Evolutionary conservation across 2,888 invertebrate genomes (phyloP).

Genomic region (Mystacides longicornis): DNA sequence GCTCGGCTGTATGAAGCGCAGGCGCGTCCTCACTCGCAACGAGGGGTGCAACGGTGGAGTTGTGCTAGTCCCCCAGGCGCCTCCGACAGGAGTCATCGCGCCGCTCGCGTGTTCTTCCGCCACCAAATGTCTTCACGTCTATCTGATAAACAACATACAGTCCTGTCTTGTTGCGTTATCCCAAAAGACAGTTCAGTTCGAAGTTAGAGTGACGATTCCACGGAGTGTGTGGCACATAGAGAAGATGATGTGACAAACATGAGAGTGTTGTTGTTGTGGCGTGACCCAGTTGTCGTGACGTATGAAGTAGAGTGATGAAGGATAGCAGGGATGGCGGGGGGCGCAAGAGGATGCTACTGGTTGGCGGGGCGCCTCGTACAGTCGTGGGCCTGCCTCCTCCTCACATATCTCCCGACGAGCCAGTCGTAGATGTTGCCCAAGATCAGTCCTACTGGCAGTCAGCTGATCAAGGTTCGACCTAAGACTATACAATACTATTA

Average conservation of each 20-base stretch:
- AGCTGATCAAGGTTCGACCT: conserved; percentile 1
- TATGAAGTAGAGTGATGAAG: conserved; percentile 25
- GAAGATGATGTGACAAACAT: too few species aligned
- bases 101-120: too few species aligned
- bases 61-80: conserved; percentile 6
- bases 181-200: too few species aligned
- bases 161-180: too few species aligned
- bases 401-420: conserved; percentile 44
- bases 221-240: too few species aligned
- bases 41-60: neutral
- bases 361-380: conserved; percentile 46
- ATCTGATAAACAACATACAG: too few species aligned
- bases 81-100: neutral
- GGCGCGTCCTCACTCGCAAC: neutral
- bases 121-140: too few species aligned
- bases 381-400: conserved; percentile 47
- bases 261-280: too few species aligned
- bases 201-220: too few species aligned
- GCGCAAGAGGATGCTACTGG: conserved; percentile 46
- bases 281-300: too few species aligned
- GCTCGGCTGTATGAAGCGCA: neutral
- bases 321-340: conserved; percentile 44
- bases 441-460: conserved; percentile 46
- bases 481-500: neutral
- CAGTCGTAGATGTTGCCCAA: conserved; percentile 44